Base-by-base conservation (phyloP, 2,888 invertebrate genomes). In the Nephrocerus scutellatus region DNA sequence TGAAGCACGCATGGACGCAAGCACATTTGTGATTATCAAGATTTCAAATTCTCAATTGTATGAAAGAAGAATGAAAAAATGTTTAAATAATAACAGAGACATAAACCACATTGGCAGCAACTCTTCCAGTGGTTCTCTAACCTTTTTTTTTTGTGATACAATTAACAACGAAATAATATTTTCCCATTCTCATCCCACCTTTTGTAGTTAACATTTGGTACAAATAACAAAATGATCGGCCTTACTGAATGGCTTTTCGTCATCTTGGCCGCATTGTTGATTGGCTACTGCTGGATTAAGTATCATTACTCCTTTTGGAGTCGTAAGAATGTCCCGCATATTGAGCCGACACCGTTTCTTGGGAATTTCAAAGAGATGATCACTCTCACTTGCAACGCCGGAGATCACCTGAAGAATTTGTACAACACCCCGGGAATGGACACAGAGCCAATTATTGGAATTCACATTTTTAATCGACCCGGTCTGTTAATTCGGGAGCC, bases 381-480 rank as follows among this genome's bases (percentile, higher is more conserved):
- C 0, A 43, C 54, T 2, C 34, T 61, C 14, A 53, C 53, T 25
- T 57, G 49, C 16, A 54, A 60, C 7, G 52, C 65, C 7, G 61
- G 63, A 1, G 21, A 66, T 26, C 62, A 62, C 25, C 36, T 71
- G 1, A 61, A 59, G 6, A 56, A 63, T 0, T 36, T 71, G 0
- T 72, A 73, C 41, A 54, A 59, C 5, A 48, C 63, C 42, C 48
- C 53, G 1, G 14, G 37, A 9, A 41, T 54, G 38, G n/a, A 52
- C 52, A 35, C 64, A 44, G 47, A 52, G 44, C 50, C 67, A 29
- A 47, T 68, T 24, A 55, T 59, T 47, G 59, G 74, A 51, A 44
- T 72, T 47, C 54, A 66, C 60, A 55, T 68, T 2, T 55, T 73
- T 13, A 63, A 72, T 46, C 62, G 62, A n/a, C 73, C 74, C 0